Evolutionary conservation across 64 coral and sea anemone species (phyloP).

Genomic region (Exaiptasia diaphana): DNA sequence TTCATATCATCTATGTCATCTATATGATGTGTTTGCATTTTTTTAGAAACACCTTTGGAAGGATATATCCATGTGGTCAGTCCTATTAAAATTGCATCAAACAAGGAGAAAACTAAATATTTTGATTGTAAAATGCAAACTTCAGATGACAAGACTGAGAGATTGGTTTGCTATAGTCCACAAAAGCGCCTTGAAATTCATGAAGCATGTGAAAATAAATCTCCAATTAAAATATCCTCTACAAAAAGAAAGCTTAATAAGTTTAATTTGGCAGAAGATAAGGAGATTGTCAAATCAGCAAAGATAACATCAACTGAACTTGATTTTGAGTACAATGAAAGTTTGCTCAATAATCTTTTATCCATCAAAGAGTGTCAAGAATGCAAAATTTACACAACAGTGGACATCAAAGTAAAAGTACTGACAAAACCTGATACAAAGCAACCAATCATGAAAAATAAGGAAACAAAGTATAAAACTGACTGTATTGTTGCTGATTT

Average conservation of each 20-base stretch:
- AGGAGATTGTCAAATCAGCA: constrained; percentile 41
- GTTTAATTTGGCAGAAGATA: constrained; percentile 34
- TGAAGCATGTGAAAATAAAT: constrained; percentile 46
- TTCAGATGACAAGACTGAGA: constrained; percentile 11
- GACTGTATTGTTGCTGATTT: constrained; percentile 63
- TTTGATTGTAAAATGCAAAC: constrained; percentile 29
- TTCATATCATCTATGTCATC: no score
- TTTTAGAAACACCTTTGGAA: background rate
- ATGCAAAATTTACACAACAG: constrained; percentile 58
- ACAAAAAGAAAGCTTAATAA: constrained; percentile 12
- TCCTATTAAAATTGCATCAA: constrained; percentile 1
- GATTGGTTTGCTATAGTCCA: constrained; percentile 53
- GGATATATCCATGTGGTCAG: constrained; percentile 17
- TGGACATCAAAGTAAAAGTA: constrained; percentile 82
- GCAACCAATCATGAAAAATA: constrained; percentile 48
- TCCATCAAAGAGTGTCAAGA: constrained; percentile 64
- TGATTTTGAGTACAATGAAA: constrained; percentile 34
- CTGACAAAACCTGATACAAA: constrained; percentile 59
- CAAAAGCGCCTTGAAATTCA: constrained; percentile 25
- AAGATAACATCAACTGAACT: constrained; percentile 26
- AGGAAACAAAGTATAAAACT: constrained; percentile 69
- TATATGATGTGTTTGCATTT: no score
- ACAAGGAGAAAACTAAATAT: constrained; percentile 24
- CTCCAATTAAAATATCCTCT: background rate
- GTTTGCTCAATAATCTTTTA: background rate